Conservation (phyloP, 2,797 vertebrate species). For the Urocyon cinereoargenteus region DNA sequence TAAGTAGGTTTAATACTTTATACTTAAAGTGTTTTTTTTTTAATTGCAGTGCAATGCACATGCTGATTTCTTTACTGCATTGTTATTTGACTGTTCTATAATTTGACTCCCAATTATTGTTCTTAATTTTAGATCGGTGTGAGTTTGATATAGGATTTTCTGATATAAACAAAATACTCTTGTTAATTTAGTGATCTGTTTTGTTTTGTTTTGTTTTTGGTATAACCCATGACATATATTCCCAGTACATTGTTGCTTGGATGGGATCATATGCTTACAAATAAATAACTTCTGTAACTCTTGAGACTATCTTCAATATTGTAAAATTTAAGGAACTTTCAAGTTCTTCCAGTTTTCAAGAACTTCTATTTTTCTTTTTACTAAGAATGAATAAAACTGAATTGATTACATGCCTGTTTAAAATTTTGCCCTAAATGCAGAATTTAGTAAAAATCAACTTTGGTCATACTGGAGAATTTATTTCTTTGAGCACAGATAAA, state of each 20-base stretch:
- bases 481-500: neutral
- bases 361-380: neutral
- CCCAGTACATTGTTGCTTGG: neutral
- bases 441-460: neutral
- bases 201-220: neutral
- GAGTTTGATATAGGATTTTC: neutral
- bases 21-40: neutral
- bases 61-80: neutral
- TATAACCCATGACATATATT: neutral
- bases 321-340: constrained; percentile 32
- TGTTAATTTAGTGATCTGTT: neutral
- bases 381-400: constrained; percentile 37
- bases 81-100: neutral
- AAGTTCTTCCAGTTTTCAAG: neutral
- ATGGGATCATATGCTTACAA: neutral
- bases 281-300: neutral
- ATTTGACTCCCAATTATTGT: neutral
- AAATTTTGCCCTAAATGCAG: constrained; percentile 41
- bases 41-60: neutral
- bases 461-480: neutral
- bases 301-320: neutral
- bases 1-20: constrained; percentile 26
- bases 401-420: neutral
- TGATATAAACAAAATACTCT: constrained; percentile 16
- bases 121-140: neutral